Base-by-base conservation (phyloP, 2,797 vertebrate genomes). In the Anguilla pacifica region DNA sequence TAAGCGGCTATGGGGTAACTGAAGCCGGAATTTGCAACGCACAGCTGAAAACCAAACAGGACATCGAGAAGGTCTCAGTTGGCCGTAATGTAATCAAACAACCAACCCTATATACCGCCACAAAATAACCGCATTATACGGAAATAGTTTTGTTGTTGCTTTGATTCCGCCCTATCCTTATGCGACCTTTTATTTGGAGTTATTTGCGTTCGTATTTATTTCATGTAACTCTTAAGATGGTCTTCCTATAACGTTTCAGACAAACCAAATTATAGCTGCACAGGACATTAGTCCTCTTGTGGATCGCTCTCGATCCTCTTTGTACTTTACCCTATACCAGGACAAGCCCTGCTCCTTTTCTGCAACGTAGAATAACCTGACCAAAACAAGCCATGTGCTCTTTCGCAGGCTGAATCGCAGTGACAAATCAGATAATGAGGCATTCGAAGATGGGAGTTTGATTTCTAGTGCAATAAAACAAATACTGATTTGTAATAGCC, bases 1-100 rank as follows among this genome's bases (percentile, higher is more conserved):
- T 85, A 81, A 85, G 81, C 49, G 85, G 86, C 81, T 28, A 59
- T 39, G 1, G 39, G 86, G 35, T 64, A 79, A 81, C 77, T n/a
- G 74, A 64, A 87, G 74, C 72, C 17, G 72, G 28, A 86, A 57
- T 35, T 11, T 77, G 70, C 51, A 57, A 17, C 11, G 53, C 46
- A 81, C 77, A 19, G 77, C 28, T 9, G 43, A 31, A 51, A 81
- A 49, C 43, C 43, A n/a, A 43, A 49, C 6, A 49, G 77, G 77
- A 81, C 25, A n/a, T 22, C 15, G 46, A 81, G 39, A 49, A 49
- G 43, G 77, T 51, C 43, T 31, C 77, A 49, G 77, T 49, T 51
- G 39, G 43, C 46, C 77, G 43, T 81, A 81, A 51, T 81, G 46
- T 22, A 49, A 46, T 51, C 43, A 77, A 77, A 77, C 31, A 6